These are phyloP conservation scores for Cryptus viduatorius DNA, from an alignment of 2,888 invertebrate species.

Conservation along the genomic window DNA sequence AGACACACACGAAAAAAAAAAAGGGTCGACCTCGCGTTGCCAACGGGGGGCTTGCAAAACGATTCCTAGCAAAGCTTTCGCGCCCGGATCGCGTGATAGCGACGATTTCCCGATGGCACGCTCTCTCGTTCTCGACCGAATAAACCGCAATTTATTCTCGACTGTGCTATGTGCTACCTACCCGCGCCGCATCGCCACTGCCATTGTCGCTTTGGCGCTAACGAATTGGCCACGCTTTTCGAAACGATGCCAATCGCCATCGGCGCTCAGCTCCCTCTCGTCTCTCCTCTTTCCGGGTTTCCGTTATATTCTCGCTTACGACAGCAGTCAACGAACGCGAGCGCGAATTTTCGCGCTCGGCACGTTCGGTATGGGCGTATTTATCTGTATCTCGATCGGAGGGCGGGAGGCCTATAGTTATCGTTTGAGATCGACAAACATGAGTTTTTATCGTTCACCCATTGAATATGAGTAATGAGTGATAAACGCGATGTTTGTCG, in stretches of 20 bases:
- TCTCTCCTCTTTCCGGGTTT: conserved; percentile 2
- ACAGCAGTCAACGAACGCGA: conserved; percentile 45
- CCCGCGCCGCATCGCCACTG: conserved; percentile 6
- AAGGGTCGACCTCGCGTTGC: not conserved
- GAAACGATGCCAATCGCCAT: conserved; percentile 67
- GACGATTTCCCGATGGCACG: conserved; percentile 64
- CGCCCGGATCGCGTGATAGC: conserved; percentile 66
- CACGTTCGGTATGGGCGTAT: conserved; percentile 30
- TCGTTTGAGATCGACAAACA: not conserved
- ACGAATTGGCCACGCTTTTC: conserved; percentile 67
- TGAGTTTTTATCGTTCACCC: conserved; percentile 21
- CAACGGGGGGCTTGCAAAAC: conserved; percentile 57
- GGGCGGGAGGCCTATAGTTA: conserved; percentile 1
- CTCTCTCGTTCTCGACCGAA: conserved; percentile 54
- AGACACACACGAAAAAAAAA: conserved; percentile 1
- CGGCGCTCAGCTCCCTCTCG: conserved; percentile 9
- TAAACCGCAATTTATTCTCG: conserved; percentile 68
- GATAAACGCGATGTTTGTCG: conserved; percentile 1
- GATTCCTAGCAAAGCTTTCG: conserved; percentile 63
- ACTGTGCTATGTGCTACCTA: conserved; percentile 20
- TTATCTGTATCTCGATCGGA: conserved; percentile 33
- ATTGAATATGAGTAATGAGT: not conserved
- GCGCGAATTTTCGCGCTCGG: conserved; percentile 32
- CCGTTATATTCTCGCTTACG: conserved; percentile 65
- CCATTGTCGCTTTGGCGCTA: conserved; percentile 60